Base-by-base conservation (phyloP, 2,888 invertebrate species). In the Leptopilina syphax region DNA sequence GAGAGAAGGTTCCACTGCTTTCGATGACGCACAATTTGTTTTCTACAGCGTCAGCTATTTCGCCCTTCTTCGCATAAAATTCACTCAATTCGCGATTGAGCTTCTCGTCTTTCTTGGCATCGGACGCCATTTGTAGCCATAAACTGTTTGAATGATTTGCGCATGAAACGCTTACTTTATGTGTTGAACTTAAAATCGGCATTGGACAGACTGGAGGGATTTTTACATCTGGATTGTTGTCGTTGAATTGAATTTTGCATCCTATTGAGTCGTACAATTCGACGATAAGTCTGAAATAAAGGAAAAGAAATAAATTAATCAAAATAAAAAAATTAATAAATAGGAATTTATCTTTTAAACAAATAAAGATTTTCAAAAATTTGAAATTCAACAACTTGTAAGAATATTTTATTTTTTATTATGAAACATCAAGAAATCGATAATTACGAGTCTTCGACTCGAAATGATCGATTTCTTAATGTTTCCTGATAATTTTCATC, bases 1-100 rank as follows among this genome's bases (percentile, higher is more conserved):
- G 93, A 88, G 96, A 96, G 96, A 96, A 96, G 89, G 95, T 95
- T 3, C 93, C 94, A 89, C 96, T 95, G 3, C 94, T 94, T 76
- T 93, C 93, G 0, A 94, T 95, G 0, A 94, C 96, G 87, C 96
- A 96, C 0, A 95, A 81, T 3, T 89, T 90, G 54, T 94, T 94
- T 1, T 92, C 89, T 83, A 93, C 93, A 65, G 93, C 94, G 65
- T 89, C 90, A 92, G 87, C 92, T 91, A 10, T 77, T 82, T 85
- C 94, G 93, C 90, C 94, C 93, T 87, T 92, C 92, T 81, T 92
- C n/a, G 86, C 92, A 87, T 94, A 96, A 86, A 94, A 92, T 1
- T 94, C 92, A 82, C 93, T 94, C 76, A 96, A 88, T n/a, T 94
- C 86, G n/a, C 91, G 89, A 0, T 94, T 92, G 76, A 95, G 88